Evolutionary conservation across 1,140 invertebrate species (phyloP).

Genomic region (Cepaea nemoralis): DNA sequence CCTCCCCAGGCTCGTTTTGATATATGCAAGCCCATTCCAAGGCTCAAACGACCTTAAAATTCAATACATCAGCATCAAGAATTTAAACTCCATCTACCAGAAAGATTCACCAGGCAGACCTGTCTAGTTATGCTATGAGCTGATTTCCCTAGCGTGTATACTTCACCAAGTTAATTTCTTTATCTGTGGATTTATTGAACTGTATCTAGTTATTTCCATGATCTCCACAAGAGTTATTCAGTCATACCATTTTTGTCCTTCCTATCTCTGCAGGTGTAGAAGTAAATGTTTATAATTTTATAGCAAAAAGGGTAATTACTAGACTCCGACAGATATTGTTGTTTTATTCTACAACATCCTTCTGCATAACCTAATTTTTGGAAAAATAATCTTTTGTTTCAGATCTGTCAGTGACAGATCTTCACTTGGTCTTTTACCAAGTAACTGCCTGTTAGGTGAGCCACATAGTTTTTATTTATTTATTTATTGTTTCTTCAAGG

Average conservation of each 20-base stretch:
- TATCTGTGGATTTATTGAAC: too few relatives aligned
- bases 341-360: background rate
- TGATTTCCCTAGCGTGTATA: too few relatives aligned
- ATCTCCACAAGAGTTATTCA: background rate
- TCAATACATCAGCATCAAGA: too few relatives aligned
- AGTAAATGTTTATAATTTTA: background rate
- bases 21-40: too few relatives aligned
- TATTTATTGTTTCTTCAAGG: too few relatives aligned
- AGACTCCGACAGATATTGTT: background rate
- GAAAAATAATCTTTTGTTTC: background rate
- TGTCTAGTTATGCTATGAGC: too few relatives aligned
- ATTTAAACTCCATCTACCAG: too few relatives aligned
- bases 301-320: background rate
- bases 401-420: slow-evolving; percentile 16
- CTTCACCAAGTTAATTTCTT: too few relatives aligned
- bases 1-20: too few relatives aligned
- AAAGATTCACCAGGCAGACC: too few relatives aligned
- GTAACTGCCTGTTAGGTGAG: slow-evolving; percentile 21
- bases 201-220: background rate
- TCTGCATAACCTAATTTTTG: background rate
- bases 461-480: background rate
- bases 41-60: too few relatives aligned
- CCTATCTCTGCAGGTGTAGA: background rate
- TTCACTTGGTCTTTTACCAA: slow-evolving; percentile 21
- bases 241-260: background rate